Evolutionary conservation across 1,140 invertebrate genomes (phyloP), one percentile per base, ranked within the genome.

Genomic region (Hesperophylax magnus): DNA sequence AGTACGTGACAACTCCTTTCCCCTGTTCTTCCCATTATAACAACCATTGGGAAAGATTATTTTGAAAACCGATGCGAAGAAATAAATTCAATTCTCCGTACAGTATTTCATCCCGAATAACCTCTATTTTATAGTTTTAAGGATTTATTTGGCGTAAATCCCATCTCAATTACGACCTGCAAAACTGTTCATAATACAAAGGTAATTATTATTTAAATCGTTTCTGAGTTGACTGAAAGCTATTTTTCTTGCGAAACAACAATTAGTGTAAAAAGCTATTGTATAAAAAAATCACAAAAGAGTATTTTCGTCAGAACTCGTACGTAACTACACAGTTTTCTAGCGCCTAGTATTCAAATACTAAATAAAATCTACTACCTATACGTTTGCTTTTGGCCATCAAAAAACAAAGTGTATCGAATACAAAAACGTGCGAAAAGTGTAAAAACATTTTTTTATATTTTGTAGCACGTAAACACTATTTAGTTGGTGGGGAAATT

Each of bases 261-360:
- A 22, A 67, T 69, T 54, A n/a, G 14, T 53, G 11, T 72, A 31
- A 24, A 53, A 53, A 24, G 53, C 11, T 72, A 56, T 27, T 34
- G 65, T 56, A 72, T 72, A 54, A 18, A 24, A 72, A 71, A 9
- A 53, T 14, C 18, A 47, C 22, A 71, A n/a, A 52, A 71, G 22
- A 54, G 69, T 14, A 53, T 24, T 22, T 72, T 22, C 47, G 52
- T 53, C 15, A 52, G 39, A 22, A 72, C n/a, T n/a, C n/a, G n/a
- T n/a, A n/a, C n/a, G n/a, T n/a, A n/a, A n/a, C n/a, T n/a, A n/a
- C n/a, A n/a, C n/a, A n/a, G n/a, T n/a, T n/a, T n/a, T n/a, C n/a
- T n/a, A n/a, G n/a, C n/a, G n/a, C n/a, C n/a, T n/a, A n/a, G n/a
- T n/a, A n/a, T n/a, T n/a, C n/a, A n/a, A n/a, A n/a, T n/a, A n/a